Base-by-base conservation (phyloP, 92 coral and sea anemone species). In the Phymanthus crucifer region DNA sequence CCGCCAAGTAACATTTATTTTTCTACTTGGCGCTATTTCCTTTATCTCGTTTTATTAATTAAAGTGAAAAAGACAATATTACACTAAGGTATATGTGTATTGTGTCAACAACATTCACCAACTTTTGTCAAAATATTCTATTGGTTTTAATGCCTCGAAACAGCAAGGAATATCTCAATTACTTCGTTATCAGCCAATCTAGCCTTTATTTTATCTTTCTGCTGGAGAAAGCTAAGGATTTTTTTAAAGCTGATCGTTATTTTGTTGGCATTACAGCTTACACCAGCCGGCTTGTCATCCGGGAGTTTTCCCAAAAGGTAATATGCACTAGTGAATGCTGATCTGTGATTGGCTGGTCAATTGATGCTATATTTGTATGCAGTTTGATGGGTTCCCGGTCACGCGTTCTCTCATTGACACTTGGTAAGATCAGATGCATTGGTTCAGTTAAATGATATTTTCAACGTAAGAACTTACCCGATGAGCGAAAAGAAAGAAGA, bases 391-490 rank as follows among this genome's bases (percentile, higher is more conserved):
- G n/a, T 77, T 77, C 65, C 14, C 34, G 35, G 81, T 77, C 81
- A 77, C 81, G 81, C 81, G 68, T 77, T 77, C 81, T 77, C 81
- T 64, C 81, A 61, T 77, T 77, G 81, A 77, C 72, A 77, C 72
- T 40, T 31, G 6, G 38, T 1, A 54, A 76, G 81, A 77, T 77
- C 81, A 77, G 72, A 77, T 77, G 81, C 46, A 56, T 75, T 32
- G 57, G 34, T 37, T 0, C 36, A 77, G 81, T 61, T 64, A 37
- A 75, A 77, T 47, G 65, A 24, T 77, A 35, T 57, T 52, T 43
- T 37, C 33, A 5, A 16, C 68, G 14, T 4, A 65, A 24, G 40
- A 32, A 64, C 64, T 21, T 70, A 77, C 58, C 47, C 81, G 47
- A 77, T 77, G 81, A 77, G 40, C 56, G 69, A 77, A n/a, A 66